These are phyloP conservation scores for Patella ulyssiponensis DNA, from an alignment of 2,888 invertebrate species.

Conservation along the genomic window DNA sequence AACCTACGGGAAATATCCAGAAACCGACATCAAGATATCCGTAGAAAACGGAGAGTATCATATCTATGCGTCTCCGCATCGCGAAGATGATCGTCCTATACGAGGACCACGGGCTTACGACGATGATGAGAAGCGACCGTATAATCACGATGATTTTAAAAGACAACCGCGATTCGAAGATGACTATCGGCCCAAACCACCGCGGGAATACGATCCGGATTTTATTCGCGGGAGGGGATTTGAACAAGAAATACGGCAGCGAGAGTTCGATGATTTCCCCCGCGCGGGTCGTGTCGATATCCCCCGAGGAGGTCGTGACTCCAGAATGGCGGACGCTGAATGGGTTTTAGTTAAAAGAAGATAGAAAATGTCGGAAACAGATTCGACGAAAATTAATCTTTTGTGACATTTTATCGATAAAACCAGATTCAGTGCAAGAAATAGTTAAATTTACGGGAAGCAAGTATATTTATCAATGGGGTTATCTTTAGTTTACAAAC, in stretches of 20 bases:
- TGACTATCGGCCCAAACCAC: background rate
- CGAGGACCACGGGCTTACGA: background rate
- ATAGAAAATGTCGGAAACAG: background rate
- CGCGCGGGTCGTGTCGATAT: too few species aligned
- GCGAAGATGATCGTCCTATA: background rate
- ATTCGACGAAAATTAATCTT: too few species aligned
- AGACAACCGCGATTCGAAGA: background rate
- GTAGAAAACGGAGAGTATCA: constrained; percentile 38
- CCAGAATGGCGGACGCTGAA: background rate
- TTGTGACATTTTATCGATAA: too few species aligned
- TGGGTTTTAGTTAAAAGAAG: constrained; percentile 3
- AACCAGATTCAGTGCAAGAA: too few species aligned
- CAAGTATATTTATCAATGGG: too few species aligned
- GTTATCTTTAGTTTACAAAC: too few species aligned
- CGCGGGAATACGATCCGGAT: background rate
- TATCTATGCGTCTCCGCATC: constrained; percentile 38
- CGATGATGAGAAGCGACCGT: background rate
- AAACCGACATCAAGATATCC: constrained; percentile 36
- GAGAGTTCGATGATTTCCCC: background rate
- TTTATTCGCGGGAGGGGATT: background rate
- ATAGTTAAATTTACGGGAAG: too few species aligned
- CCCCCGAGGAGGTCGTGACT: background rate
- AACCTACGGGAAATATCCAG: constrained; percentile 38
- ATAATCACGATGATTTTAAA: background rate
- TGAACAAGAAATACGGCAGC: background rate